Percentiles rank a stretch among this genome's conserved stretches.
Conservation (phyloP, 2,888 invertebrate species). For the Imbricaverruca yamaguchii region DNA sequence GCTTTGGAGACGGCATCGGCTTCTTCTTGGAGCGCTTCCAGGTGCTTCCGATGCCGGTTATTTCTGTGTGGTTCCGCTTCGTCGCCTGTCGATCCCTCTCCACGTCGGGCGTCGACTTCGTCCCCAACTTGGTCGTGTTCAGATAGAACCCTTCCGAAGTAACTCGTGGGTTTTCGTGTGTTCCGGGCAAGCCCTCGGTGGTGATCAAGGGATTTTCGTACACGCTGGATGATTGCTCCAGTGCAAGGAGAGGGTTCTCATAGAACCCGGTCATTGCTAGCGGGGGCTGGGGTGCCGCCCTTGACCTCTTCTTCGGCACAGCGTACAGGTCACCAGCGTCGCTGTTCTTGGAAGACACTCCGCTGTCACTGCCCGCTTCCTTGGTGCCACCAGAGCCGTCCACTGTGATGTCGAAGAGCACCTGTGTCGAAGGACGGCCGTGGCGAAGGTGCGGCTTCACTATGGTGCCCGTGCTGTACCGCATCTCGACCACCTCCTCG, state of each 20-base stretch:
- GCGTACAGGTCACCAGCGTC: constrained; percentile 1
- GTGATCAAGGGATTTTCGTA: not conserved
- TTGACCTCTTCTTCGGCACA: not conserved
- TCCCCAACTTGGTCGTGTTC: not conserved
- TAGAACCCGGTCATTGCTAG: not conserved
- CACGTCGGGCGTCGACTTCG: not conserved
- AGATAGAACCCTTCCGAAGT: not conserved
- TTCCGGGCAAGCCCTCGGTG: not conserved
- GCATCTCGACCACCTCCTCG: constrained; percentile 11
- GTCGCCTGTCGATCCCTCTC: not conserved
- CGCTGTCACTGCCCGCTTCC: constrained; percentile 8
- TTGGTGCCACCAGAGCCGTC: not conserved
- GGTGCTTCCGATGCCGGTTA: not conserved
- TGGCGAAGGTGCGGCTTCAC: not conserved
- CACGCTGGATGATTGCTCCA: not conserved
- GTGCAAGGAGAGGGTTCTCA: not conserved
- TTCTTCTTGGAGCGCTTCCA: not conserved
- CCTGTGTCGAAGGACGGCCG: not conserved
- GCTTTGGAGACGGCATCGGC: constrained; percentile 1
- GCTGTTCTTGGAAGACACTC: not conserved
- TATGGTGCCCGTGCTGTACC: constrained; percentile 11
- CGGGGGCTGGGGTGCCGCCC: not conserved
- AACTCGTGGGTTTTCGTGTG: no score
- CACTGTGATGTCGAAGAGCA: not conserved
- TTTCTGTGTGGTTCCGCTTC: not conserved